Evolutionary conservation across 2,888 invertebrate species (phyloP).

Genomic region (Ophioninae sp.): DNA sequence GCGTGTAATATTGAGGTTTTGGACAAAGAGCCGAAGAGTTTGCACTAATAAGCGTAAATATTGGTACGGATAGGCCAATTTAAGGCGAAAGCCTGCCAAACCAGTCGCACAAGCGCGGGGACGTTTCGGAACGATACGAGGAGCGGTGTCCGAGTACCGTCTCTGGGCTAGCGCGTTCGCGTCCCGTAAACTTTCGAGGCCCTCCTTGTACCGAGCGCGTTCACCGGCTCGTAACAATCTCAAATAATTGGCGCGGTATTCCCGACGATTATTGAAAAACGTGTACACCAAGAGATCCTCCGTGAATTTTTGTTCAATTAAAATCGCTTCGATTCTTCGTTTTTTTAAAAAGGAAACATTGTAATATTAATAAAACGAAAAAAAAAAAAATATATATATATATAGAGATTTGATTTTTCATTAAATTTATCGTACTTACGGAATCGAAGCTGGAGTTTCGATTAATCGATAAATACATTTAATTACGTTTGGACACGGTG

Average conservation of each 20-base stretch:
- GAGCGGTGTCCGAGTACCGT: conserved; percentile 23
- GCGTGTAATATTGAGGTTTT: conserved; percentile 29
- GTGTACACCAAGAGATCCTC: conserved; percentile 1
- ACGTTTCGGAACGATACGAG: conserved; percentile 42
- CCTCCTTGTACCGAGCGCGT: conserved; percentile 22
- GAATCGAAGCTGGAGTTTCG: too few relatives aligned
- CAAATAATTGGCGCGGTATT: conserved; percentile 49
- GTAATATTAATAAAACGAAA: too few relatives aligned
- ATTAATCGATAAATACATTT: too few relatives aligned
- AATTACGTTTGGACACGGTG: too few relatives aligned
- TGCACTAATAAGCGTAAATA: conserved; percentile 52
- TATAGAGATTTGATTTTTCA: too few relatives aligned
- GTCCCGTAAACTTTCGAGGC: conserved; percentile 52
- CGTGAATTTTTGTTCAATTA: conserved; percentile 43
- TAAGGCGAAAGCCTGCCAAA: conserved; percentile 57
- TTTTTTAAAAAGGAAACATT: too few relatives aligned
- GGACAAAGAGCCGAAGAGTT: conserved; percentile 35
- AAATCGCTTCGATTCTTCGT: conserved; percentile 45
- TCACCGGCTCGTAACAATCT: conserved; percentile 33
- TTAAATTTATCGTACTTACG: too few relatives aligned
- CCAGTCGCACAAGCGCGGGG: conserved; percentile 41
- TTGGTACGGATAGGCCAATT: conserved; percentile 42
- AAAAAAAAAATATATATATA: too few relatives aligned
- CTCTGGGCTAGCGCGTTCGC: conserved; percentile 16
- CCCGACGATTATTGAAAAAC: conserved; percentile 44